Evolutionary conservation across 2,797 vertebrate genomes (phyloP).

Genomic region (Loris lydekkerianus): DNA sequence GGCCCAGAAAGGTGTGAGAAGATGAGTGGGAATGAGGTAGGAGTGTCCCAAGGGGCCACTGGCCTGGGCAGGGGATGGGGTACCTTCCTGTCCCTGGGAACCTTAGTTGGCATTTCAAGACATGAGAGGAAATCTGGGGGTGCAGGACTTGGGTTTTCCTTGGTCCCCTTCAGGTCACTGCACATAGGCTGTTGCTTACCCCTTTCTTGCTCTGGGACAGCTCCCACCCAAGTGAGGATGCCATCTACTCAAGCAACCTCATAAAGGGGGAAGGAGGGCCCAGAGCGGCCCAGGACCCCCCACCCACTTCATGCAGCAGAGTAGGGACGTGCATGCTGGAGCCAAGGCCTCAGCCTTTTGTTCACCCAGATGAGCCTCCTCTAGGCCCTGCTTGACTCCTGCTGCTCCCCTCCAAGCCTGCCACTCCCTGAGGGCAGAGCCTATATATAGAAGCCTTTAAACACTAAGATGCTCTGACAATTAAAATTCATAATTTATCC

Average conservation of each 20-base stretch:
- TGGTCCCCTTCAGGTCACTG: too few species aligned
- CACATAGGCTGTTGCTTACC: neutral
- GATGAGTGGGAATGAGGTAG: neutral
- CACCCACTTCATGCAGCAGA: neutral
- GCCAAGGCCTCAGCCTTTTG: neutral
- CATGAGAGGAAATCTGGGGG: neutral
- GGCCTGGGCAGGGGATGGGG: neutral
- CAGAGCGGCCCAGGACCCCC: neutral
- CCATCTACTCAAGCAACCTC: neutral
- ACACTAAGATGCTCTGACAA: conserved; percentile 79
- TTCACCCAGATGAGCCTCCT: neutral
- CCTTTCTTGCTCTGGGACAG: neutral
- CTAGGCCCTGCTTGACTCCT: neutral
- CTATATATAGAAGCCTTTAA: conserved; percentile 78
- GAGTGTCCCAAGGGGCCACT: neutral
- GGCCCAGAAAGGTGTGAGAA: neutral
- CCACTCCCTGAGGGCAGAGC: conserved; percentile 10
- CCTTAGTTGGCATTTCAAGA: neutral
- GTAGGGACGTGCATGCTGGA: neutral
- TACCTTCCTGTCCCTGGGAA: neutral
- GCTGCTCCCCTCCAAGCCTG: neutral
- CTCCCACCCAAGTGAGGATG: neutral
- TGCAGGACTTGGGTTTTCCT: neutral
- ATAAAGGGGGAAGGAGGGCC: neutral
- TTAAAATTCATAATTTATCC: conserved; percentile 84